Evolutionary conservation across 2,113 vertebrate genomes (phyloP).

Genomic region (Serilophus lunatus): DNA sequence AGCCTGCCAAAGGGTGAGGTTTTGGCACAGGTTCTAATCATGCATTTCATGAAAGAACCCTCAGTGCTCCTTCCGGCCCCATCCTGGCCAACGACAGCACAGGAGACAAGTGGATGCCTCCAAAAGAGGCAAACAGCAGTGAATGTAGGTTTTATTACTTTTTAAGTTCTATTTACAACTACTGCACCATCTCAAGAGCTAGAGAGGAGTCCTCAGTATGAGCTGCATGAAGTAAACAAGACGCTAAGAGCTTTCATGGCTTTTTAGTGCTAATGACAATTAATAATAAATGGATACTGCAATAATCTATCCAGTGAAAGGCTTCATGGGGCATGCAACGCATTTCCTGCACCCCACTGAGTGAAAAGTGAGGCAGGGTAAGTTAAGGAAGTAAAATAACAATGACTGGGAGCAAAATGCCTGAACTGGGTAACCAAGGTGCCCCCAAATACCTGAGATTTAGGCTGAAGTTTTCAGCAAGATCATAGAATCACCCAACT

Average conservation of each 20-base stretch:
- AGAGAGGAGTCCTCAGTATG: slow-evolving; percentile 4
- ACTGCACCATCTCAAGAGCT: slow-evolving; percentile 8
- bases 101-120: neutral
- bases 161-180: slow-evolving; percentile 36
- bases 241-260: slow-evolving; percentile 45
- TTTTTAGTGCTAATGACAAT: slow-evolving; percentile 56
- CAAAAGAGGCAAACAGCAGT: neutral
- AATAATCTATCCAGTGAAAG: neutral
- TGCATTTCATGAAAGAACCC: neutral
- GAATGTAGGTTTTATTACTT: neutral
- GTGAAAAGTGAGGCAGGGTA: neutral
- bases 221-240: slow-evolving; percentile 47
- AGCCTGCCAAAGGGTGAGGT: neutral
- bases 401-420: neutral
- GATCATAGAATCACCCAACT: neutral
- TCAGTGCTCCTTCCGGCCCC: neutral
- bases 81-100: neutral
- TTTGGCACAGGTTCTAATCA: neutral
- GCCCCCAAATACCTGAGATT: neutral
- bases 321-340: neutral
- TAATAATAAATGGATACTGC: slow-evolving; percentile 51
- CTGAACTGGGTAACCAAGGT: neutral
- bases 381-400: neutral
- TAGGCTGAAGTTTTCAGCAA: neutral
- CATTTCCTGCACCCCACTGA: neutral